These are phyloP conservation scores for Agrilus planipennis DNA, from an alignment of 1,140 invertebrate species.

Conservation along the genomic window DNA sequence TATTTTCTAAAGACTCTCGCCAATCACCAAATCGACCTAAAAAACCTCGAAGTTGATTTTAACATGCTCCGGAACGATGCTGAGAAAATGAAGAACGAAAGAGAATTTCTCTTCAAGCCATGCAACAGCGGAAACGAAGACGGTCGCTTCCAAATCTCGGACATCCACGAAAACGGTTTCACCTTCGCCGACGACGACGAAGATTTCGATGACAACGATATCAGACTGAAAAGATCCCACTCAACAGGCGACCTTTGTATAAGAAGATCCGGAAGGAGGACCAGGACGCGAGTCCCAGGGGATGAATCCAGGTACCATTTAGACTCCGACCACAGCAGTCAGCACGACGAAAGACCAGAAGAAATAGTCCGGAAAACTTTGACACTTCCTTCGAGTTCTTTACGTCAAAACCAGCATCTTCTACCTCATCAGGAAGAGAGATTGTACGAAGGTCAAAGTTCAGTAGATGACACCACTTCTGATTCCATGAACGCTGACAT, in stretches of 20 bases:
- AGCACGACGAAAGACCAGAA: conserved; percentile 39
- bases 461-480: conserved; percentile 35
- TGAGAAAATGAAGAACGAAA: conserved; percentile 17
- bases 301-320: conserved; percentile 35
- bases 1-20: conserved; percentile 42
- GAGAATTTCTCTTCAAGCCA: conserved; percentile 25
- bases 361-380: conserved; percentile 31
- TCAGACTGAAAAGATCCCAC: conserved; percentile 34
- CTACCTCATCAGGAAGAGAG: conserved; percentile 31
- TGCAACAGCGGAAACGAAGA: conserved; percentile 36
- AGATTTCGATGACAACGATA: conserved; percentile 27
- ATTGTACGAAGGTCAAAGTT: conserved; percentile 33
- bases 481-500: conserved; percentile 40
- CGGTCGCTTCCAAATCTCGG: conserved; percentile 41
- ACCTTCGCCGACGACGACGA: conserved; percentile 32
- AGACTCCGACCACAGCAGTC: conserved; percentile 39
- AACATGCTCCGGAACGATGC: conserved; percentile 17
- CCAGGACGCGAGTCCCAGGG: conserved; percentile 22
- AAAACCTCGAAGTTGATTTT: conserved; percentile 21
- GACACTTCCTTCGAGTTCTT: conserved; percentile 25
- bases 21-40: conserved; percentile 32
- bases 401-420: conserved; percentile 28
- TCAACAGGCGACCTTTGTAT: conserved; percentile 39
- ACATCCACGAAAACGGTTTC: conserved; percentile 40
- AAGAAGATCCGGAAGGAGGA: conserved; percentile 21